phyloP scores from a whole-genome alignment of 2,797 vertebrate species.

The Molossus alvarezi region DNA sequence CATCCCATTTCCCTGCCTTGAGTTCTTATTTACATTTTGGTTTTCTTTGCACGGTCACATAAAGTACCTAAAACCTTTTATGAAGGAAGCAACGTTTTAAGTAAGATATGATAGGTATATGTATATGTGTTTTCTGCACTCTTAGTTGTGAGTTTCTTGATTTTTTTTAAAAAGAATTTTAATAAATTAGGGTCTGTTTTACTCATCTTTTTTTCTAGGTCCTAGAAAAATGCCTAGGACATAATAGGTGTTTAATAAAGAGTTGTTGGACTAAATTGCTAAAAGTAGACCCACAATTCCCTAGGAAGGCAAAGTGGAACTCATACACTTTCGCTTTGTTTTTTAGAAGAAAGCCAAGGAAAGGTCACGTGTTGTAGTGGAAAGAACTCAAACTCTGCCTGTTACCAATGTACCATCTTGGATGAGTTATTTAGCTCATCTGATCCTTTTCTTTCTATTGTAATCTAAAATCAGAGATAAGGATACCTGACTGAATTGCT shows the following conservation, averaged over 20 bases:
- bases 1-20: background rate
- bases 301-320: background rate
- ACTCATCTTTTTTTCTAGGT: background rate
- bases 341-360: background rate
- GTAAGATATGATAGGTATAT: background rate
- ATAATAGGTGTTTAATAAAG: background rate
- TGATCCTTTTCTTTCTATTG: slow-evolving; percentile 33
- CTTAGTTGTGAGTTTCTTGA: background rate
- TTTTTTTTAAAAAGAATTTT: background rate
- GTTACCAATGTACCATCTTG: background rate
- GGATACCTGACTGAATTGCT: background rate
- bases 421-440: background rate
- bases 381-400: background rate
- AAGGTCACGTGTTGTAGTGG: background rate
- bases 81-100: background rate
- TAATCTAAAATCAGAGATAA: slow-evolving; percentile 33
- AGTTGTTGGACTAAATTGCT: background rate
- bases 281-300: background rate
- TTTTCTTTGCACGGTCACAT: background rate
- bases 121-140: background rate
- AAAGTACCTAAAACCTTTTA: background rate
- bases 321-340: background rate
- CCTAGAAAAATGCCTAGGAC: background rate
- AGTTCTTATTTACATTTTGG: background rate
- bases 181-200: background rate